Conservation (phyloP, 1,140 invertebrate genomes). For the Aporrectodea caliginosa region DNA sequence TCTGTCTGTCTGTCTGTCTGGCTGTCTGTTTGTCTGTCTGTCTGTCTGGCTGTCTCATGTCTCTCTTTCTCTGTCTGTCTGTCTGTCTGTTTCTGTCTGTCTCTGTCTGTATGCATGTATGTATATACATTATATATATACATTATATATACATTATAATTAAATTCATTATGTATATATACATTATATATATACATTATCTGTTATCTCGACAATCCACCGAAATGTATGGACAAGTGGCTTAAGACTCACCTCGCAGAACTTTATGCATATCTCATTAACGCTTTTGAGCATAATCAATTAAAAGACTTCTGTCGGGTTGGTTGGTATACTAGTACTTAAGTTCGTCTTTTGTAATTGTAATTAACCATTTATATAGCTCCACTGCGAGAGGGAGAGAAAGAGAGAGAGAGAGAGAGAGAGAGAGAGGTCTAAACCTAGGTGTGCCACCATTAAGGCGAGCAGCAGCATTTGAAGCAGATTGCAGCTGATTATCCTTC, state of each 20-base stretch:
- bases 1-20: not conserved
- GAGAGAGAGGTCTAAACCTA: no score
- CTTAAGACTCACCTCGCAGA: not conserved
- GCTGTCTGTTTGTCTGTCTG: not conserved
- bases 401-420: no score
- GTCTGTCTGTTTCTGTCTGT: not conserved
- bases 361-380: no score
- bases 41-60: not conserved
- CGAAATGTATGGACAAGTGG: not conserved
- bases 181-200: not conserved
- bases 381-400: no score
- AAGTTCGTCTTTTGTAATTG: no score
- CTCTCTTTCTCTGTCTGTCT: not conserved
- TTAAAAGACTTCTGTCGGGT: no score
- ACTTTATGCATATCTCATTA: not conserved
- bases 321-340: no score
- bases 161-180: not conserved
- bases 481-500: no score
- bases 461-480: no score
- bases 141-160: not conserved
- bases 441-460: no score
- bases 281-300: no score
- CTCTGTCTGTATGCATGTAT: not conserved
- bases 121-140: not conserved
- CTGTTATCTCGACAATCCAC: not conserved